Base-by-base conservation (phyloP, 92 coral and sea anemone genomes). In the Porites cylindrica region DNA sequence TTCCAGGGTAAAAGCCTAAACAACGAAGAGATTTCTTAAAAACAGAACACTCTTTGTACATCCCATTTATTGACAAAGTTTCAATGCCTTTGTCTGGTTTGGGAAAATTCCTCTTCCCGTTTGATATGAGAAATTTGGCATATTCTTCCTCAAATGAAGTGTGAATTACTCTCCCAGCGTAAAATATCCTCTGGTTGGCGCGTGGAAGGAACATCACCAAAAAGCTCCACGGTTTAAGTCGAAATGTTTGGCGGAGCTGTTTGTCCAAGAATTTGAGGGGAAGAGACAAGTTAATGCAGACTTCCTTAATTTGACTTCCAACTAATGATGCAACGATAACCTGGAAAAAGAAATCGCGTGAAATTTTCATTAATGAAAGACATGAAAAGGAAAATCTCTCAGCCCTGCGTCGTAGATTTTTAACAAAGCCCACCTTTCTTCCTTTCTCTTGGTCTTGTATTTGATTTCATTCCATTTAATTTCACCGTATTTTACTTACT, bases 61-160 rank as follows among this genome's bases (percentile, higher is more conserved):
- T 75, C 5, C 70, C 78, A n/a, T 79, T 79, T 67, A 91, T 75
- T 60, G 86, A 74, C 50, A 84, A 24, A 10, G 88, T 80, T 19
- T 81, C 76, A 67, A 84, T 58, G 26, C 91, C 86, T 20, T 64
- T 72, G 72, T 75, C 88, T 73, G 91, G 91, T 43, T 32, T 85
- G 3, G 89, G 89, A 21, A 91, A 91, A 79, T 91, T 91, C 66
- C 94, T 81, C 70, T 70, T 87, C 67, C 89, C 87, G 72, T 91
- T 91, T 29, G 88, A 75, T 81, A 91, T 29, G 26, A 87, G 94
- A 58, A 59, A 62, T 79, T 83, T 87, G 50, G 84, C 91, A 61
- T 63, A 82, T 67, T 83, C 94, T 66, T 82, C 94, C 5, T 91
- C 94, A 51, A 70, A 71, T 18, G 81, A 81, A 19, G 89, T 67